Base-by-base conservation (phyloP, 2,113 vertebrate genomes). In the Caretta caretta region DNA sequence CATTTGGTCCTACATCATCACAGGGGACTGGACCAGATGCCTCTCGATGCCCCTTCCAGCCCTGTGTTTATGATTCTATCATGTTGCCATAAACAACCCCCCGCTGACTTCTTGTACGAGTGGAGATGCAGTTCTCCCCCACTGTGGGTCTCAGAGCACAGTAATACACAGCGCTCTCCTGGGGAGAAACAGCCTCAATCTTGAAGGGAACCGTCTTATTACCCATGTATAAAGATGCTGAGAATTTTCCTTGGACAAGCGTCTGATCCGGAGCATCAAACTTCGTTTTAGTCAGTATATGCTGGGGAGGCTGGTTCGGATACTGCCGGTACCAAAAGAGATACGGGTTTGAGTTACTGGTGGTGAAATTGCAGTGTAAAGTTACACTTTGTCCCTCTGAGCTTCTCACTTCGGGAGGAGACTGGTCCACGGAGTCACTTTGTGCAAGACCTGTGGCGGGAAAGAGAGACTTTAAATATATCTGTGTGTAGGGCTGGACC, bases 111-210 rank as follows among this genome's bases (percentile, higher is more conserved):
- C 69, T 92, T 93, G 76, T 59, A 80, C 4, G n/a, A 65, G 51
- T 3, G 29, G 19, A 48, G 31, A n/a, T 11, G 10, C 14, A 65
- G 35, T 8, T 25, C 11, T 57, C 3, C 62, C 42, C 62, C 92
- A 89, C 79, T 89, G 92, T 95, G 93, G 86, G 19, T 3, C 65
- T 83, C 82, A 95, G 82, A 83, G 85, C 81, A 79, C 94, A 93
- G 53, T 46, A 89, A 80, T 87, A 95, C 20, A 91, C 82, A 8
- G 89, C 94, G 51, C 22, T 54, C 42, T 95, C 86, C 54, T 87
- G 85, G 8, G 69, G 27, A 54, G 48, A 75, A 65, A 83, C 53
- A 31, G 46, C 38, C 59, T 38, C n/a, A 25, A 91, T 89, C 10
- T 11, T 57, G 83, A 95, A 83, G 80, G 82, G 57, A 69, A 89